A percentile compares a stretch with the other conserved stretches of the same genome.
Evolutionary conservation across 2,888 invertebrate genomes (phyloP).

Genomic region (Drosophila falleni): DNA sequence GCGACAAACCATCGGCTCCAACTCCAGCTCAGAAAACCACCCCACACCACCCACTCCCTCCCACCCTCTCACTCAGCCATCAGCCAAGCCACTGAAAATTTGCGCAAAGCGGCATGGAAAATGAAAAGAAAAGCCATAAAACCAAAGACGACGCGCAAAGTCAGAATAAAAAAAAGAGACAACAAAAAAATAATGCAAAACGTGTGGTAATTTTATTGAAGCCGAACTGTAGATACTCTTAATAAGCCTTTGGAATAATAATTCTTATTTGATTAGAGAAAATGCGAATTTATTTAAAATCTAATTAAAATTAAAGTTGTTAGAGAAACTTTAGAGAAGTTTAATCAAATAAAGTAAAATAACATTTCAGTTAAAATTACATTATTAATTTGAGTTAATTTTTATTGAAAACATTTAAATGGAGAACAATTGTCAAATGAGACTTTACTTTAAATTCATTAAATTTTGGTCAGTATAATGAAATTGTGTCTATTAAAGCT

Average conservation of each 20-base stretch:
- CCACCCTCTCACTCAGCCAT: constrained; percentile 17
- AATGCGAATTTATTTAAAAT: neutral
- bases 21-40: neutral
- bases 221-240: constrained; percentile 18
- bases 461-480: neutral
- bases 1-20: constrained; percentile 24
- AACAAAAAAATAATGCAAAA: constrained; percentile 38
- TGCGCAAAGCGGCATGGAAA: constrained; percentile 77
- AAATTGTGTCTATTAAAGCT: neutral
- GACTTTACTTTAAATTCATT: neutral
- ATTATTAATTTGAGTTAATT: too few species aligned
- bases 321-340: neutral
- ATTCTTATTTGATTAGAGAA: too few species aligned
- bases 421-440: neutral
- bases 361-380: neutral
- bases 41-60: neutral
- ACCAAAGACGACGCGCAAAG: constrained; percentile 76
- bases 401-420: neutral
- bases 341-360: neutral
- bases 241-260: too few species aligned
- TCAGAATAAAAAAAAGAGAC: constrained; percentile 43
- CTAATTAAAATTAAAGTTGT: neutral
- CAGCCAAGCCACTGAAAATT: constrained; percentile 68
- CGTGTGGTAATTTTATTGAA: neutral
- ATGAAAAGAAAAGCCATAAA: constrained; percentile 81